phyloP scores from a whole-genome alignment of 2,113 vertebrate genomes.

The Bubo scandiacus region DNA sequence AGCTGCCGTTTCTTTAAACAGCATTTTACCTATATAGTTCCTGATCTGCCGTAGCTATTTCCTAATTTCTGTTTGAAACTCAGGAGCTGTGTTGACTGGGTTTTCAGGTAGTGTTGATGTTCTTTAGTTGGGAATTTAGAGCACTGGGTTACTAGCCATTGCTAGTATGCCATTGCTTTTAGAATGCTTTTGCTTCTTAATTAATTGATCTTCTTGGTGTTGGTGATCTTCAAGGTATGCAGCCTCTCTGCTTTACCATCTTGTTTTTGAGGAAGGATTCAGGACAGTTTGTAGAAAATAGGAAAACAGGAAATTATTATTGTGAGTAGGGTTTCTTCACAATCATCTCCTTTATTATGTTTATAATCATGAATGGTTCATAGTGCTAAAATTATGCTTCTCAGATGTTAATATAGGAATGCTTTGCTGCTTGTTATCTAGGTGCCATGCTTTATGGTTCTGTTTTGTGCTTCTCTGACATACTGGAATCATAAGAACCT shows the following conservation, averaged over 20 bases:
- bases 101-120: not conserved
- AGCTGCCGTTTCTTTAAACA: not conserved
- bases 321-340: not conserved
- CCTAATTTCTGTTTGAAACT: not conserved
- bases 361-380: not conserved
- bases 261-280: not conserved
- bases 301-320: not conserved
- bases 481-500: not conserved
- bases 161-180: not conserved
- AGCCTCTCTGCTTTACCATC: not conserved
- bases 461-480: not conserved
- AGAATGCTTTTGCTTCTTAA: not conserved
- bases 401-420: not conserved
- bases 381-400: not conserved
- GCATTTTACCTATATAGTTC: not conserved
- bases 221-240: not conserved
- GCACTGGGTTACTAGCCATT: not conserved
- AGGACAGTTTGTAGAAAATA: not conserved
- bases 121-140: not conserved
- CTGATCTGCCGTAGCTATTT: not conserved
- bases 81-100: not conserved
- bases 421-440: not conserved
- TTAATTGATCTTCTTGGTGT: not conserved
- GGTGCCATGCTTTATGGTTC: not conserved
- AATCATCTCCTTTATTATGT: not conserved